These are phyloP conservation scores for Drosophila orena DNA, from an alignment of 1,140 invertebrate genomes.

Conservation along the genomic window DNA sequence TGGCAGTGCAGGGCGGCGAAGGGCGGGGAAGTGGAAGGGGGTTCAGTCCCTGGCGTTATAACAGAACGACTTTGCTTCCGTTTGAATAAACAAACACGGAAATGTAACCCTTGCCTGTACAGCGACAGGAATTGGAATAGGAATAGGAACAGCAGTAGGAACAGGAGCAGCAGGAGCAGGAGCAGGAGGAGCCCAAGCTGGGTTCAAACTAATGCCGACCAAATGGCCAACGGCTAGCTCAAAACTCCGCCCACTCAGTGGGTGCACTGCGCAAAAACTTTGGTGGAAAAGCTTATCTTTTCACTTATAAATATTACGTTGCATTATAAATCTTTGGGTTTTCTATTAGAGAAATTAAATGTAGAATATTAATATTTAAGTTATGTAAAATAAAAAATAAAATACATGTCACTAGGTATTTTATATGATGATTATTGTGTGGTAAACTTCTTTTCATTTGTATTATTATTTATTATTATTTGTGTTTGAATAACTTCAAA, in stretches of 20 bases:
- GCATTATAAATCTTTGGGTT: neutral
- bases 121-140: conserved; percentile 14
- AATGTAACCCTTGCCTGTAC: conserved; percentile 69
- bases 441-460: too few relatives aligned
- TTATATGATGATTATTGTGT: too few relatives aligned
- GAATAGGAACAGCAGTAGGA: conserved; percentile 13
- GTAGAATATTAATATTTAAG: neutral
- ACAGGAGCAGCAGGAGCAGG: conserved; percentile 5
- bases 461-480: too few relatives aligned
- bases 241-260: conserved; percentile 21
- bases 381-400: too few relatives aligned
- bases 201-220: conserved; percentile 64
- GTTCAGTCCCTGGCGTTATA: conserved; percentile 69
- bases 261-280: conserved; percentile 4
- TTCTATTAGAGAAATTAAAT: too few relatives aligned
- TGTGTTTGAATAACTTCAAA: too few relatives aligned
- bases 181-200: conserved; percentile 22
- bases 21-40: conserved; percentile 5
- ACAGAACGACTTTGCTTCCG: conserved; percentile 83
- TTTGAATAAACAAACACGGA: conserved; percentile 83
- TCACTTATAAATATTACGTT: too few relatives aligned
- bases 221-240: conserved; percentile 60
- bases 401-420: too few relatives aligned
- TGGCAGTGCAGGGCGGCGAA: conserved; percentile 5
- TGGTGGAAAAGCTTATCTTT: neutral